phyloP scores from a whole-genome alignment of 2,797 vertebrate species.

The Strix occidentalis region DNA sequence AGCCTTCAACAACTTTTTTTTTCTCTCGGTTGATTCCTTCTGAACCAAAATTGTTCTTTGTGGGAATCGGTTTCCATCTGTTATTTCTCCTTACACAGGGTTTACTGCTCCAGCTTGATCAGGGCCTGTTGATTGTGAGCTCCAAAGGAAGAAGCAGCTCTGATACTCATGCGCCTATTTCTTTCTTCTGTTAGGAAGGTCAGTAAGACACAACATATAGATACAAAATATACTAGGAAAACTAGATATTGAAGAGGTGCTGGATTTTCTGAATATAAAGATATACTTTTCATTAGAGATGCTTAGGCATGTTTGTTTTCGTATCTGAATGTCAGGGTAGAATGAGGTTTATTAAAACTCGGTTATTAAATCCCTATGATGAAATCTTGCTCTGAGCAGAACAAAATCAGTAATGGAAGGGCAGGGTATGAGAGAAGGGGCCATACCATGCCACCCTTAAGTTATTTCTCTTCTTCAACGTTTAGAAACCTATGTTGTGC shows the following conservation, averaged over 20 bases:
- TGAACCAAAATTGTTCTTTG: background rate
- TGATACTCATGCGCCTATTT: background rate
- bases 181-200: background rate
- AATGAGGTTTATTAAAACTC: background rate
- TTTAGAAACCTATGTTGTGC: background rate
- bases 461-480: background rate
- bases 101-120: background rate
- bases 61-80: background rate
- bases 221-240: background rate
- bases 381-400: background rate
- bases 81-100: background rate
- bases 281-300: background rate
- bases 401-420: background rate
- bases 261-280: background rate
- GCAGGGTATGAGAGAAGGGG: background rate
- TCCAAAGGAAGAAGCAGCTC: background rate
- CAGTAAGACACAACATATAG: background rate
- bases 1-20: background rate
- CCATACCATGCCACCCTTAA: background rate
- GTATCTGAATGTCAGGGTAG: background rate
- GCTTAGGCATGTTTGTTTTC: background rate
- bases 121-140: background rate
- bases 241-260: background rate
- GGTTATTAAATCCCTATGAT: background rate
- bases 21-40: background rate